phyloP scores from a whole-genome alignment of 2,113 vertebrate species.

The Panurus biarmicus region DNA sequence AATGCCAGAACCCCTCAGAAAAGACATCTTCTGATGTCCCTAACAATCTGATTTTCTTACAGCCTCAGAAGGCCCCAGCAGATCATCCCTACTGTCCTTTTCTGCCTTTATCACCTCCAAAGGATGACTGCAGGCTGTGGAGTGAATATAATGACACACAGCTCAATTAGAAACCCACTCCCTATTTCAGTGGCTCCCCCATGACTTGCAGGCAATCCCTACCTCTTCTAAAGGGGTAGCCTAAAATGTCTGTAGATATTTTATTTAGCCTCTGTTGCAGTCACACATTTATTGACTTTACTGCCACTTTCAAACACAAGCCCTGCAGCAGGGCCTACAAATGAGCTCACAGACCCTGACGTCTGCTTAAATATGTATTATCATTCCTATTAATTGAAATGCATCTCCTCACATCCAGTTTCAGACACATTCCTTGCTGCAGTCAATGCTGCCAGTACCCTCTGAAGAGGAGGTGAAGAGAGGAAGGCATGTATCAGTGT shows the following conservation, averaged over 20 bases:
- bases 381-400: not conserved
- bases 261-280: not conserved
- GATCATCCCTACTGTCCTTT: not conserved
- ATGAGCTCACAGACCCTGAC: too few species aligned
- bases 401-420: not conserved
- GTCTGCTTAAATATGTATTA: rapidly evolving
- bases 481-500: not conserved
- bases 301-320: not conserved
- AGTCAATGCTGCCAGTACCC: not conserved
- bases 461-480: not conserved
- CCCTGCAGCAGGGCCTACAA: not conserved
- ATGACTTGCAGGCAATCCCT: not conserved
- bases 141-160: not conserved
- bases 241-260: not conserved
- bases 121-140: not conserved
- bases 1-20: not conserved
- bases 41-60: not conserved
- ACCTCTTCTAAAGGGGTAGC: not conserved
- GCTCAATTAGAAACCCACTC: not conserved
- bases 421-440: not conserved
- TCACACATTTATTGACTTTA: not conserved
- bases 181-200: not conserved
- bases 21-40: not conserved
- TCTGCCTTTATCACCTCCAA: not conserved
- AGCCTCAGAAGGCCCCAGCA: not conserved